These are phyloP conservation scores for Tenodera sinensis DNA, from an alignment of 2,888 invertebrate species.

Conservation along the genomic window DNA sequence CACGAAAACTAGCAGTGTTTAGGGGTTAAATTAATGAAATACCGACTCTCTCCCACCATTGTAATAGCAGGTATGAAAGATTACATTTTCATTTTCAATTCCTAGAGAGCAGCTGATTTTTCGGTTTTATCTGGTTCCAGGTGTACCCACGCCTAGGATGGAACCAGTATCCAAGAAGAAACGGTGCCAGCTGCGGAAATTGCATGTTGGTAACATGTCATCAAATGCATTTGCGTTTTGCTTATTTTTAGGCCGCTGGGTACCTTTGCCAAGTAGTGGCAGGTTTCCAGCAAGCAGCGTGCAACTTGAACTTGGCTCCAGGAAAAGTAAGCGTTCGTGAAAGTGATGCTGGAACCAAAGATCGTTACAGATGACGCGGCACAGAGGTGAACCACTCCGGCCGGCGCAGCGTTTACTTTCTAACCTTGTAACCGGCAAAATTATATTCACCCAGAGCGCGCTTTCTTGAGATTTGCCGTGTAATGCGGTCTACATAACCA, in stretches of 20 bases:
- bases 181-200: too few relatives aligned
- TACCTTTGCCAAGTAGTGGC: background rate
- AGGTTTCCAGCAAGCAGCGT: background rate
- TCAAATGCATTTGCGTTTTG: background rate
- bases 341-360: background rate
- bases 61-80: too few relatives aligned
- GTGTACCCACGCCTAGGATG: too few relatives aligned
- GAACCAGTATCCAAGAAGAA: too few relatives aligned
- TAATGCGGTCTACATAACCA: background rate
- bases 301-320: background rate
- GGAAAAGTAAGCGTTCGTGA: background rate
- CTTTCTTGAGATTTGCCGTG: background rate
- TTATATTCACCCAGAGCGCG: background rate
- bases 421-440: background rate
- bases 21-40: too few relatives aligned
- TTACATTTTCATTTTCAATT: too few relatives aligned
- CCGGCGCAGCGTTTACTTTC: background rate
- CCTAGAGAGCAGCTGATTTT: too few relatives aligned
- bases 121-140: too few relatives aligned
- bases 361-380: background rate
- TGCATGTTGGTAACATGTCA: background rate
- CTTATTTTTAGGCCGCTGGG: background rate
- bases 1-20: too few relatives aligned
- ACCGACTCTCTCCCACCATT: too few relatives aligned
- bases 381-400: background rate